Percentiles rank a stretch among this genome's conserved stretches.
Conservation (phyloP, 2,113 vertebrate species). For the Dicerorhinus sumatrensis region DNA sequence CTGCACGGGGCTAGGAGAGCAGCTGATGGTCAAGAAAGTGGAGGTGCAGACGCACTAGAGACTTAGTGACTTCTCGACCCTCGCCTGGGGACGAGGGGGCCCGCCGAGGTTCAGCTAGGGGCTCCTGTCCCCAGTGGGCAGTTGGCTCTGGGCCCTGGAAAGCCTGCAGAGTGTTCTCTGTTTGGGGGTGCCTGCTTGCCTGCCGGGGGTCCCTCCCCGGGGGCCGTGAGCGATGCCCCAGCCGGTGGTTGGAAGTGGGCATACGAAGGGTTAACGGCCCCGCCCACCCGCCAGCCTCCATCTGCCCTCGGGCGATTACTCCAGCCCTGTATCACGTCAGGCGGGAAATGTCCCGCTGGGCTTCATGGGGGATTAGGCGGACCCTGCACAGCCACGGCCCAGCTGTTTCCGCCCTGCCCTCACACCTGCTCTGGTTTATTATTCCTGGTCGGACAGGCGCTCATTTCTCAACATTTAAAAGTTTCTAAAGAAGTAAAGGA, state of each 20-base stretch:
- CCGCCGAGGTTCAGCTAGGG: accelerated
- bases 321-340: slow-evolving; percentile 86
- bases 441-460: slow-evolving; percentile 83
- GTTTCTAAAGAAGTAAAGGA: slow-evolving; percentile 69
- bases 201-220: neutral
- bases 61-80: accelerated
- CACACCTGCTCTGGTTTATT: slow-evolving; percentile 93
- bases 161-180: neutral
- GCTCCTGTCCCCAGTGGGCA: neutral
- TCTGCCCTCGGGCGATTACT: slow-evolving; percentile 85
- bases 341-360: slow-evolving; percentile 85
- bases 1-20: accelerated
- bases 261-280: slow-evolving; percentile 44
- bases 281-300: slow-evolving; percentile 70
- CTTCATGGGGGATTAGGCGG: slow-evolving; percentile 87
- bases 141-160: neutral
- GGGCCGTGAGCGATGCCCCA: neutral
- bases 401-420: slow-evolving; percentile 87
- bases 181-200: neutral
- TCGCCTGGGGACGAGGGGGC: accelerated
- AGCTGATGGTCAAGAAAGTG: neutral
- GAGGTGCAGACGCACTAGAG: too few relatives aligned
- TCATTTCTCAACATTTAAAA: slow-evolving; percentile 85
- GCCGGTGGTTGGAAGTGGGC: accelerated
- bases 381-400: slow-evolving; percentile 80